A percentile compares a stretch with the other conserved stretches of the same genome.
phyloP scores from a whole-genome alignment of 2,113 vertebrate genomes.

The Aldabrachelys gigantea region DNA sequence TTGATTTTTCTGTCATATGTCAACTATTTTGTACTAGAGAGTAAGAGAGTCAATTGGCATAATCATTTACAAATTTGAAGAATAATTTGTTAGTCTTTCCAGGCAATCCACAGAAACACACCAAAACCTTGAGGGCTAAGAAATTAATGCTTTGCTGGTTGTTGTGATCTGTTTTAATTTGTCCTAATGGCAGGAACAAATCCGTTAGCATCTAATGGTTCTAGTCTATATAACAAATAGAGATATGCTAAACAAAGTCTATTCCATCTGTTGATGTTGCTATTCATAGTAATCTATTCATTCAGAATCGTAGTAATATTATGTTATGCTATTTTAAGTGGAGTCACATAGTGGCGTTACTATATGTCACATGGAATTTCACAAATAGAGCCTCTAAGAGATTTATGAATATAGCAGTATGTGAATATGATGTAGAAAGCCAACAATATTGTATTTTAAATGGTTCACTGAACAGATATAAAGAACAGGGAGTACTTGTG shows the following conservation, averaged over 20 bases:
- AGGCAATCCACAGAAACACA: constrained; percentile 24
- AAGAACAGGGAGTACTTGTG: too few relatives aligned
- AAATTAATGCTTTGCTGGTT: constrained; percentile 28
- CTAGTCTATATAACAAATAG: background rate
- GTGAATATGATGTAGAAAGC: background rate
- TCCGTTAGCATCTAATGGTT: background rate
- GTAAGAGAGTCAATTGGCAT: background rate
- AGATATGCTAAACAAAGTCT: background rate
- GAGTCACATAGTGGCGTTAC: background rate
- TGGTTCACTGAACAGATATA: background rate
- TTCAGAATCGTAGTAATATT: background rate
- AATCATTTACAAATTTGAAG: constrained; percentile 29
- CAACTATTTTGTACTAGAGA: background rate
- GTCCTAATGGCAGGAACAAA: constrained; percentile 23
- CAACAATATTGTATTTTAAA: background rate
- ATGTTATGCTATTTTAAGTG: background rate
- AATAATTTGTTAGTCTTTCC: constrained; percentile 31
- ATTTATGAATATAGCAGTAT: background rate
- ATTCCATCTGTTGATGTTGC: background rate
- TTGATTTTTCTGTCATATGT: constrained; percentile 26
- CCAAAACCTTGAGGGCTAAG: background rate
- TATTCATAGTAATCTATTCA: background rate
- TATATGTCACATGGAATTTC: background rate
- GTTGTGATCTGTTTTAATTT: constrained; percentile 42
- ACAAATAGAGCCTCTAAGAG: background rate